A percentile compares a stretch with the other conserved stretches of the same genome.
Evolutionary conservation across 2,797 vertebrate genomes (phyloP).

Genomic region (Pteropus rufus): DNA sequence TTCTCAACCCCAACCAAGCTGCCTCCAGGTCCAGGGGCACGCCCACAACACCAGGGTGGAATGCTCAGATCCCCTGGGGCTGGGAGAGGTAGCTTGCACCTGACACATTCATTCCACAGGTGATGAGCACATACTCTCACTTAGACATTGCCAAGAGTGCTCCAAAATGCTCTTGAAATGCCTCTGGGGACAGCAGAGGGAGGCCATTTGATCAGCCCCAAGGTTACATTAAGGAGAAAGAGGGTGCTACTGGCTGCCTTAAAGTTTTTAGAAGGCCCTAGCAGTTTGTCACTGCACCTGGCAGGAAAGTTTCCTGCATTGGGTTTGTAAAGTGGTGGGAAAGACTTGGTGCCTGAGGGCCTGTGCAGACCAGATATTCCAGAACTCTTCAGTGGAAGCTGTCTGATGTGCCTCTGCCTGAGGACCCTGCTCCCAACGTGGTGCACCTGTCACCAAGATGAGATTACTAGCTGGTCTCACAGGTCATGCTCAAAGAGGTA

Average conservation of each 20-base stretch:
- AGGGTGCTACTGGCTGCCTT: not conserved
- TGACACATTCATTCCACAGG: slow-evolving; percentile 62
- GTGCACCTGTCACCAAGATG: not conserved
- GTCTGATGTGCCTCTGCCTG: not conserved
- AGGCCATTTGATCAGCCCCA: not conserved
- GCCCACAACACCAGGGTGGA: not conserved
- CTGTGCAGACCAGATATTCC: slow-evolving; percentile 59
- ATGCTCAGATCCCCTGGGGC: not conserved
- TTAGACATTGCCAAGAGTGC: not conserved
- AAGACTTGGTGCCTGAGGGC: not conserved
- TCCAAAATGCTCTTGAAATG: slow-evolving; percentile 32
- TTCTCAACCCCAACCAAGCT: not conserved
- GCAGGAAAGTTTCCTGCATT: not conserved
- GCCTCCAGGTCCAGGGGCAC: not conserved
- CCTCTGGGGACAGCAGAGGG: not conserved
- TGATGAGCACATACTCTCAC: not conserved
- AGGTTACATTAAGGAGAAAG: slow-evolving; percentile 4
- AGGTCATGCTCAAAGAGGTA: not conserved
- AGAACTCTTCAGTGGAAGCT: slow-evolving; percentile 26
- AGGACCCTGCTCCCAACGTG: slow-evolving; percentile 22
- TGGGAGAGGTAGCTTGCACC: not conserved
- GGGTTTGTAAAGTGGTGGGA: not conserved
- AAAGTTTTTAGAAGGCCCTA: slow-evolving; percentile 40
- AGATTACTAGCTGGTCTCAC: not conserved
- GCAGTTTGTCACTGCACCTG: slow-evolving; percentile 2